Conservation (phyloP, 2,113 vertebrate genomes). For the Antennarius striatus region DNA sequence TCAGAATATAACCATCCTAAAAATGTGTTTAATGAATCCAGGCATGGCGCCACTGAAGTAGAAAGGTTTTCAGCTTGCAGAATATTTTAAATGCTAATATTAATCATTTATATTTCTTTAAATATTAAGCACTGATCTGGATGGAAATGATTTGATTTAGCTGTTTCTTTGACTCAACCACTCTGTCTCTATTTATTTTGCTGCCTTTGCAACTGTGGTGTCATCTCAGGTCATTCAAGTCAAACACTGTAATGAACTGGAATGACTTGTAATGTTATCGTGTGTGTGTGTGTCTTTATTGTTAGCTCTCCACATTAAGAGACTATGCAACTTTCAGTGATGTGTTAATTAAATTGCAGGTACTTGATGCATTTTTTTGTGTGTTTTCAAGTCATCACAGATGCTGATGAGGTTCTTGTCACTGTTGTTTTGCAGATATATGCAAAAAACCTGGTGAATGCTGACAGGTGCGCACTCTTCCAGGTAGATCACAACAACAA, state of each 20-base stretch:
- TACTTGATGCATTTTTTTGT: background rate
- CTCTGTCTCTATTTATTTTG: constrained; percentile 36
- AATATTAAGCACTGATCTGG: background rate
- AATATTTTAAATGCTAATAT: background rate
- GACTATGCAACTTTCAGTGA: background rate
- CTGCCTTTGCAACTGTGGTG: constrained; percentile 42
- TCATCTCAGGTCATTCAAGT: constrained; percentile 49
- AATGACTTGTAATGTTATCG: constrained; percentile 24
- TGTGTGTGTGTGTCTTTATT: constrained; percentile 17
- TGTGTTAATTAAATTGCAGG: background rate
- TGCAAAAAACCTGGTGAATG: constrained; percentile 99
- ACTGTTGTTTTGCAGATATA: constrained; percentile 89
- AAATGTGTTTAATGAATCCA: too few relatives aligned
- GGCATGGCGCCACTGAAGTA: background rate
- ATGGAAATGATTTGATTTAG: constrained; percentile 22
- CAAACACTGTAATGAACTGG: constrained; percentile 11
- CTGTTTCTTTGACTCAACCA: constrained; percentile 25
- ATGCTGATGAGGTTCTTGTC: constrained; percentile 21
- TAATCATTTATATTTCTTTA: constrained; percentile 1
- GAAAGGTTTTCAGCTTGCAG: background rate
- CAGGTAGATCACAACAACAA: constrained; percentile 99
- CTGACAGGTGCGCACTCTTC: constrained; percentile 98
- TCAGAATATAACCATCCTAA: too few relatives aligned
- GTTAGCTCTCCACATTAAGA: background rate
- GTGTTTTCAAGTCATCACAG: background rate